Conservation (phyloP, 2,113 vertebrate species). For the Python bivittatus region DNA sequence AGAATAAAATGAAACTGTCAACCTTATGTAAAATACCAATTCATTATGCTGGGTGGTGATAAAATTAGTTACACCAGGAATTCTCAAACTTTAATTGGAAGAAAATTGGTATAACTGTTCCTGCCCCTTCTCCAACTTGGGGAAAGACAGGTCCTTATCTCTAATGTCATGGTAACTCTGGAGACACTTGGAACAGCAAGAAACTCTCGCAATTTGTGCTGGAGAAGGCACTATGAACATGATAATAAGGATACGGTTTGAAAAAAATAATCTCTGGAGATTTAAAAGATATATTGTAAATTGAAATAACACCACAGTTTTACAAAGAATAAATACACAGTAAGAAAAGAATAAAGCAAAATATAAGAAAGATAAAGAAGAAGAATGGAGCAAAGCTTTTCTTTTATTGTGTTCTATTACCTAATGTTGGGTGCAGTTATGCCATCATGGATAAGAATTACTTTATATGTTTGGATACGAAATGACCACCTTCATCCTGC, state of each 20-base stretch:
- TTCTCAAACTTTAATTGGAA: not conserved
- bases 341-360: not conserved
- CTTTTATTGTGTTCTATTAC: too few species aligned
- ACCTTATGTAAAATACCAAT: not conserved
- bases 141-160: not conserved
- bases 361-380: too few species aligned
- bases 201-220: not conserved
- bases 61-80: not conserved
- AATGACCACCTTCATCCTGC: not conserved
- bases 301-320: not conserved
- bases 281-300: not conserved
- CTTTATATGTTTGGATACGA: not conserved
- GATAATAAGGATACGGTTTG: not conserved
- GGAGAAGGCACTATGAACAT: not conserved
- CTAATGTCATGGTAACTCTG: not conserved
- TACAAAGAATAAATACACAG: not conserved
- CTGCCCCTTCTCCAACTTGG: not conserved
- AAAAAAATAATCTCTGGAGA: not conserved
- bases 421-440: too few species aligned
- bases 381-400: too few species aligned
- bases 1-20: not conserved
- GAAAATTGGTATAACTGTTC: not conserved
- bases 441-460: not conserved
- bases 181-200: not conserved
- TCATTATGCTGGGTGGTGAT: not conserved